Evolutionary conservation across 2,113 vertebrate species (phyloP).

Genomic region (Peromyscus maniculatus): DNA sequence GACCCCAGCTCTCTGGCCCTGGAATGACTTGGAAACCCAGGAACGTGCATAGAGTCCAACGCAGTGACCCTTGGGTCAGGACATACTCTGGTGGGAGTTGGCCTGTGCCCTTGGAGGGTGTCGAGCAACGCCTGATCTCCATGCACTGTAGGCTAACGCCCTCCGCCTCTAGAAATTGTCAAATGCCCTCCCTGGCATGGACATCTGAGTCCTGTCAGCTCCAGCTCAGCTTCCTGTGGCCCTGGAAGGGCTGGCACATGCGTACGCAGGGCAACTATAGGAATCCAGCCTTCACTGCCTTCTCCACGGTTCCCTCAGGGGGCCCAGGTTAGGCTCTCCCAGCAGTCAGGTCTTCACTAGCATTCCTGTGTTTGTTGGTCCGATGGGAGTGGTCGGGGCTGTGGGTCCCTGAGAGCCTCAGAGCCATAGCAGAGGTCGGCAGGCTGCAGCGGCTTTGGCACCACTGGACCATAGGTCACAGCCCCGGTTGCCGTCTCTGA

Average conservation of each 20-base stretch:
- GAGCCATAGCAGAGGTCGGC: not conserved
- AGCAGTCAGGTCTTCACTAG: accelerated
- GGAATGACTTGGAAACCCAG: not conserved
- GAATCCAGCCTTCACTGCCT: not conserved
- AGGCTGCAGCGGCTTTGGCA: accelerated
- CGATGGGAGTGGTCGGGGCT: accelerated
- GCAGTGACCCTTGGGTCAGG: not conserved
- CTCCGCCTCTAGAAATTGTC: not conserved
- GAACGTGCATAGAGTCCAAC: accelerated
- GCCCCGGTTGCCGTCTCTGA: accelerated
- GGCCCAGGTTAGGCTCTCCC: accelerated
- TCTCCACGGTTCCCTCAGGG: too few species aligned
- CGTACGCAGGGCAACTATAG: not conserved
- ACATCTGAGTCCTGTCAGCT: not conserved
- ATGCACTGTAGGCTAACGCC: accelerated
- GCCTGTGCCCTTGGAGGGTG: not conserved
- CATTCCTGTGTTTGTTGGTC: not conserved
- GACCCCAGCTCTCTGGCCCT: not conserved
- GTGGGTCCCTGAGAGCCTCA: not conserved
- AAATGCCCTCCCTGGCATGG: accelerated
- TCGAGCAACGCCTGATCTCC: accelerated
- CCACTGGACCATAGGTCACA: accelerated
- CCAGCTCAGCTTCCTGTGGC: too few species aligned
- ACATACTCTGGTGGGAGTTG: accelerated
- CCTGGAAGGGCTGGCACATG: not conserved